phyloP scores from a whole-genome alignment of 2,113 vertebrate species.

The Pelecanoides urinatrix region DNA sequence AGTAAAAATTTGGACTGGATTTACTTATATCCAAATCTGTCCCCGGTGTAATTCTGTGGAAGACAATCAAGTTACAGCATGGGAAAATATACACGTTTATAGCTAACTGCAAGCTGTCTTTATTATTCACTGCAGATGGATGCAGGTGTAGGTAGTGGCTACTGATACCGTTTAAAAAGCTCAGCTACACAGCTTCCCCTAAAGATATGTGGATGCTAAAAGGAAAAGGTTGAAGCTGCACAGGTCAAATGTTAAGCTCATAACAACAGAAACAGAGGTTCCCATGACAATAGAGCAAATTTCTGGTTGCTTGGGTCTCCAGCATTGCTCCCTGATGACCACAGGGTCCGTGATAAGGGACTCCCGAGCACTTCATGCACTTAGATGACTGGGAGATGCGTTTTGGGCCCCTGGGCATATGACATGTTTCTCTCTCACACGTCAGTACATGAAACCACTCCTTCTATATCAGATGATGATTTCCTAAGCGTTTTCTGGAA shows the following conservation, averaged over 20 bases:
- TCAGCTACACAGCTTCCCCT: not conserved
- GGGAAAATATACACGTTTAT: not conserved
- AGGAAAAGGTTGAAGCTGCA: not conserved
- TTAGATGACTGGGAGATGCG: not conserved
- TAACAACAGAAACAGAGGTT: not conserved
- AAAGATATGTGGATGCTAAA: not conserved
- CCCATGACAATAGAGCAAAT: not conserved
- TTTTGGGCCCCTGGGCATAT: not conserved
- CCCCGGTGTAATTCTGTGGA: constrained; percentile 17
- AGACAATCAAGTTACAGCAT: constrained; percentile 22
- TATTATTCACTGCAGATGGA: constrained; percentile 32
- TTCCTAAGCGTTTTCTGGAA: constrained; percentile 15
- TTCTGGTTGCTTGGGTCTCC: not conserved
- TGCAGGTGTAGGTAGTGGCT: constrained; percentile 27
- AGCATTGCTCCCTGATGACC: not conserved
- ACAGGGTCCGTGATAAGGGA: not conserved
- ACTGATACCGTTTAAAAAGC: not conserved
- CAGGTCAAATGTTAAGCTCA: not conserved
- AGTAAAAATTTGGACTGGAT: constrained; percentile 23
- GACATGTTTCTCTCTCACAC: not conserved
- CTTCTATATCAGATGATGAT: not conserved
- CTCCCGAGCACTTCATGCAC: not conserved
- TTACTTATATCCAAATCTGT: constrained; percentile 2
- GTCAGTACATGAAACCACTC: not conserved
- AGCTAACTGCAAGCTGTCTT: not conserved